phyloP scores from a whole-genome alignment of 2,888 invertebrate genomes.

The Perizoma affinitatum region DNA sequence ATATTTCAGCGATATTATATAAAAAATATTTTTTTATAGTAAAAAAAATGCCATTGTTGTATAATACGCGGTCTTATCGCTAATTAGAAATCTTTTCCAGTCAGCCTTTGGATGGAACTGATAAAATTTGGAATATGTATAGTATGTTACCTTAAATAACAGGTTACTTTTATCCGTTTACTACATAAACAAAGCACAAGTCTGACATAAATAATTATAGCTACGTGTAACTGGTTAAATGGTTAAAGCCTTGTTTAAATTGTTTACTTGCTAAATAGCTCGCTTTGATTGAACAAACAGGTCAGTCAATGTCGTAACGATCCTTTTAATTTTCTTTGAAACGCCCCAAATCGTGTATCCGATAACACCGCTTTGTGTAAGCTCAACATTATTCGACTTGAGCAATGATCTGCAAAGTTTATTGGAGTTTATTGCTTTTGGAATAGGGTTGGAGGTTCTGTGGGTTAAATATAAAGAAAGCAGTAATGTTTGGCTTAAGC shows the following conservation, averaged over 20 bases:
- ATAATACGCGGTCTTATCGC: too few species aligned
- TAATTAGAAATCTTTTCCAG: too few species aligned
- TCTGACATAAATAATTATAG: neutral
- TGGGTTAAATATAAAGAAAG: slow-evolving; percentile 56
- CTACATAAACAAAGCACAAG: too few species aligned
- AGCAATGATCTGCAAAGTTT: slow-evolving; percentile 8
- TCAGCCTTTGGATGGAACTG: too few species aligned
- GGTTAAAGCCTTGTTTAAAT: slow-evolving; percentile 14
- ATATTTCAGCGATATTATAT: too few species aligned
- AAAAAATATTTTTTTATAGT: too few species aligned
- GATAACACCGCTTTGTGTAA: slow-evolving; percentile 65
- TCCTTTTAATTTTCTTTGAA: slow-evolving; percentile 59
- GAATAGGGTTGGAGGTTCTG: slow-evolving; percentile 21
- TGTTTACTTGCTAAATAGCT: slow-evolving; percentile 36
- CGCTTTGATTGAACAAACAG: slow-evolving; percentile 51
- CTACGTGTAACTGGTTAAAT: neutral
- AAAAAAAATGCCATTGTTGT: too few species aligned
- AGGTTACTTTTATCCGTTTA: too few species aligned
- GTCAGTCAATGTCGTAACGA: slow-evolving; percentile 60
- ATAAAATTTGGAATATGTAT: too few species aligned
- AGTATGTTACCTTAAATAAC: too few species aligned
- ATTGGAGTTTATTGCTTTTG: slow-evolving; percentile 20
- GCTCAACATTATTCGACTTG: slow-evolving; percentile 61
- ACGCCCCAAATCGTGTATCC: slow-evolving; percentile 69
- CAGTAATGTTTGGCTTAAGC: slow-evolving; percentile 54